These are phyloP conservation scores for Botia almorhae DNA, from an alignment of 2,797 vertebrate species.

Conservation along the genomic window DNA sequence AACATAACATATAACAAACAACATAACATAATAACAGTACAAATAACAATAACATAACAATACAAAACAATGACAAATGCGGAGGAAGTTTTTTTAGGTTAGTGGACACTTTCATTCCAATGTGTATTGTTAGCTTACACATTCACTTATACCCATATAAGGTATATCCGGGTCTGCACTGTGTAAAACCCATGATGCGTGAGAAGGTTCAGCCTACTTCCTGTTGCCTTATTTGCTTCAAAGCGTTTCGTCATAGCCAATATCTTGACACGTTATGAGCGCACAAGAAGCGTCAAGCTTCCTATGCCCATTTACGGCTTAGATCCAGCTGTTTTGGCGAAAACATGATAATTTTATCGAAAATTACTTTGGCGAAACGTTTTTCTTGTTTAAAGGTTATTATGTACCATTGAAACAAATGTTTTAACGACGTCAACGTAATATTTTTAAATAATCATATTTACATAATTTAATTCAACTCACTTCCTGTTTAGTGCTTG, in stretches of 20 bases:
- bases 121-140: background rate
- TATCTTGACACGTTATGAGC: constrained; percentile 51
- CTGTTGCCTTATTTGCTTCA: constrained; percentile 76
- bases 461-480: background rate
- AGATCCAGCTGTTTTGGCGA: constrained; percentile 47
- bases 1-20: background rate
- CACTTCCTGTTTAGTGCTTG: background rate
- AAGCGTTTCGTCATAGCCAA: constrained; percentile 61
- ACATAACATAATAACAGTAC: background rate
- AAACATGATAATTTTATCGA: constrained; percentile 1
- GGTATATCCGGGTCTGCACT: constrained; percentile 70
- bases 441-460: background rate
- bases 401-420: background rate
- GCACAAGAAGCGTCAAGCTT: constrained; percentile 41
- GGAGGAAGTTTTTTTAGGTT: background rate
- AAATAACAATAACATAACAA: background rate
- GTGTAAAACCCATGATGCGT: constrained; percentile 76
- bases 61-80: background rate
- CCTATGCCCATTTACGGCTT: constrained; percentile 55
- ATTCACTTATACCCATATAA: constrained; percentile 72
- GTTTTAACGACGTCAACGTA: too few species aligned
- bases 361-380: too few species aligned
- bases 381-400: background rate
- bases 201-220: constrained; percentile 70
- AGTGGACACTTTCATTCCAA: background rate